A percentile compares a stretch with the other conserved stretches of the same genome.
phyloP scores from a whole-genome alignment of 2,888 invertebrate genomes.

The Xanthorhoe designata region DNA sequence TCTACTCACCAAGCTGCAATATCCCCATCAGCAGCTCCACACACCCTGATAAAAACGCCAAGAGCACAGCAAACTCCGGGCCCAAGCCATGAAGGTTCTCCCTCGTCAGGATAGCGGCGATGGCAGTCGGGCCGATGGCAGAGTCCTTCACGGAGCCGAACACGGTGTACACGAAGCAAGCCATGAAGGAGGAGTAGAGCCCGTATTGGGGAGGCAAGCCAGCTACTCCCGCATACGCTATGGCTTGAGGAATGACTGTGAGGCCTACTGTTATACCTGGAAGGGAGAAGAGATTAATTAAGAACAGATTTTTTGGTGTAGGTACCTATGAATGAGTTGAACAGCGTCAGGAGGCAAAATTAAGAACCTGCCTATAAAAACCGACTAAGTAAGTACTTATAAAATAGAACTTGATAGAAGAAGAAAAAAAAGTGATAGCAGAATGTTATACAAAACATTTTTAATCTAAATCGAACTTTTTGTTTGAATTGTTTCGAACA shows the following conservation, averaged over 20 bases:
- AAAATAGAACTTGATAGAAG: too few species aligned
- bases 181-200: slow-evolving; percentile 97
- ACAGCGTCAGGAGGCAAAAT: too few species aligned
- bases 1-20: slow-evolving; percentile 88
- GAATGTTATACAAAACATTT: too few species aligned
- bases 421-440: too few species aligned
- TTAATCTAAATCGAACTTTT: too few species aligned
- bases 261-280: slow-evolving; percentile 88
- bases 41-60: slow-evolving; percentile 89
- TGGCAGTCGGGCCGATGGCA: slow-evolving; percentile 94
- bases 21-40: slow-evolving; percentile 90
- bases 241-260: slow-evolving; percentile 93
- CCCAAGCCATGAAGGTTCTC: slow-evolving; percentile 90
- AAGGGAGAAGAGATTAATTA: too few species aligned
- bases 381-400: too few species aligned
- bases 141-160: slow-evolving; percentile 91
- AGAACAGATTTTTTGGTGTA: too few species aligned
- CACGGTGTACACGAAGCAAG: slow-evolving; percentile 95
- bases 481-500: too few species aligned
- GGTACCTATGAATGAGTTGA: too few species aligned
- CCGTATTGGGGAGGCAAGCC: slow-evolving; percentile 92
- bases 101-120: slow-evolving; percentile 91
- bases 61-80: slow-evolving; percentile 89
- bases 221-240: slow-evolving; percentile 93
- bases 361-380: too few species aligned